Percentiles rank a stretch among this genome's conserved stretches.
These are phyloP conservation scores for Drosophila obscura DNA, from an alignment of 1,140 invertebrate genomes.

Conservation along the genomic window DNA sequence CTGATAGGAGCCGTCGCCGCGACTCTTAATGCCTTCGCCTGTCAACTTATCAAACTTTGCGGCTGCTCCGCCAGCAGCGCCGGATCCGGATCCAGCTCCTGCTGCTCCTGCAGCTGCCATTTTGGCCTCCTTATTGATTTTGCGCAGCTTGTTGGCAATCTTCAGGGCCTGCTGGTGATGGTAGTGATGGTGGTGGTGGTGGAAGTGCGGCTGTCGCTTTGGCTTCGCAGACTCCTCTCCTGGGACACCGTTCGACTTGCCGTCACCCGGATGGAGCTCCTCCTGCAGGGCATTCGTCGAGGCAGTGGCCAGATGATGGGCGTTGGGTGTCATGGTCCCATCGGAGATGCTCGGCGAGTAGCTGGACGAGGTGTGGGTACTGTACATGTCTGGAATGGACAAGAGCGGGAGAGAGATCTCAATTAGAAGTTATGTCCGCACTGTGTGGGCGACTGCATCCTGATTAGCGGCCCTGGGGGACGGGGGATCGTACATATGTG, in stretches of 20 bases:
- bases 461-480: constrained; percentile 62
- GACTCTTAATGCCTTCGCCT: constrained; percentile 79
- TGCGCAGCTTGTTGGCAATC: constrained; percentile 79
- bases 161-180: constrained; percentile 76
- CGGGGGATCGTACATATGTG: constrained; percentile 5
- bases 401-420: not conserved
- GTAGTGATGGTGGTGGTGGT: constrained; percentile 75
- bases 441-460: constrained; percentile 69
- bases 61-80: constrained; percentile 29
- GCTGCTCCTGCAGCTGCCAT: constrained; percentile 30
- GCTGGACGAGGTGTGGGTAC: constrained; percentile 83
- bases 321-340: constrained; percentile 80
- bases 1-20: constrained; percentile 88
- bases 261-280: constrained; percentile 20
- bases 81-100: constrained; percentile 1
- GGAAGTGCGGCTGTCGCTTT: constrained; percentile 54
- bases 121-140: constrained; percentile 81
- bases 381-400: constrained; percentile 76
- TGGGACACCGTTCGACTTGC: constrained; percentile 39
- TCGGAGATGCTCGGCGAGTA: constrained; percentile 83
- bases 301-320: constrained; percentile 40
- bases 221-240: constrained; percentile 40
- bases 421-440: constrained; percentile 5
- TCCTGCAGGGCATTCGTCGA: constrained; percentile 21
- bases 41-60: constrained; percentile 84